Percentiles rank a stretch among this genome's conserved stretches.
Evolutionary conservation across 2,797 vertebrate species (phyloP).

Genomic region (Craterocephalus amniculus): DNA sequence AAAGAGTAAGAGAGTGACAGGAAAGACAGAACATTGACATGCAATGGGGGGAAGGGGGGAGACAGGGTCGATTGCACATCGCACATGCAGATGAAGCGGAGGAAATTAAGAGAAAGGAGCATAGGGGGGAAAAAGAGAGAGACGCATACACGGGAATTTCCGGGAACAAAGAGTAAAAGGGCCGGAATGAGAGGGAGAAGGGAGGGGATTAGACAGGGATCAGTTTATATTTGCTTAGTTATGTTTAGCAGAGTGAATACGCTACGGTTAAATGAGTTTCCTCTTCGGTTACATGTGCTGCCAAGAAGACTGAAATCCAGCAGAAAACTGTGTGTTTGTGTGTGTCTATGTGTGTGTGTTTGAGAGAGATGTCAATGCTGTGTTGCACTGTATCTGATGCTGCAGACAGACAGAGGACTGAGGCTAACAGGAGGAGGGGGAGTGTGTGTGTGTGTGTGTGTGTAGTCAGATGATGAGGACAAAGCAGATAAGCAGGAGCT

Average conservation of each 20-base stretch:
- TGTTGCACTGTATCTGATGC: slow-evolving; percentile 63
- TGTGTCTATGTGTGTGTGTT: slow-evolving; percentile 19
- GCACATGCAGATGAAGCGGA: slow-evolving; percentile 54
- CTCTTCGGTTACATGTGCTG: slow-evolving; percentile 52
- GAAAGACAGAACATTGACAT: slow-evolving; percentile 70
- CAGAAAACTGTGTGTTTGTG: slow-evolving; percentile 21
- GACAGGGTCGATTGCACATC: slow-evolving; percentile 27
- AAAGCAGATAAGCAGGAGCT: slow-evolving; percentile 63
- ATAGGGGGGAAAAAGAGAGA: slow-evolving; percentile 24
- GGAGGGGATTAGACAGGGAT: slow-evolving; percentile 74
- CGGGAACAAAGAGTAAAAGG: slow-evolving; percentile 61
- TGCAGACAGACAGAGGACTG: slow-evolving; percentile 48
- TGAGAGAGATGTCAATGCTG: slow-evolving; percentile 51
- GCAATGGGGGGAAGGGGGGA: slow-evolving; percentile 44
- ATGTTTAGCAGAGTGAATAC: slow-evolving; percentile 67
- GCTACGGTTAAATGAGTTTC: slow-evolving; percentile 60
- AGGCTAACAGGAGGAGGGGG: slow-evolving; percentile 31
- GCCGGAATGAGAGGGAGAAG: slow-evolving; percentile 67
- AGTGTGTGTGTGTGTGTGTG: slow-evolving; percentile 6
- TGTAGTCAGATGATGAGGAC: slow-evolving; percentile 46
- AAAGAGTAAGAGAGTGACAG: slow-evolving; percentile 70
- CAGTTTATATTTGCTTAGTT: slow-evolving; percentile 74
- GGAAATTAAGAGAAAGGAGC: slow-evolving; percentile 36
- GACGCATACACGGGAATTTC: slow-evolving; percentile 63
- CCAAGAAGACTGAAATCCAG: slow-evolving; percentile 52